Evolutionary conservation across 2,113 vertebrate genomes (phyloP), one percentile per base, ranked within the genome.

Genomic region (Lota lota): DNA sequence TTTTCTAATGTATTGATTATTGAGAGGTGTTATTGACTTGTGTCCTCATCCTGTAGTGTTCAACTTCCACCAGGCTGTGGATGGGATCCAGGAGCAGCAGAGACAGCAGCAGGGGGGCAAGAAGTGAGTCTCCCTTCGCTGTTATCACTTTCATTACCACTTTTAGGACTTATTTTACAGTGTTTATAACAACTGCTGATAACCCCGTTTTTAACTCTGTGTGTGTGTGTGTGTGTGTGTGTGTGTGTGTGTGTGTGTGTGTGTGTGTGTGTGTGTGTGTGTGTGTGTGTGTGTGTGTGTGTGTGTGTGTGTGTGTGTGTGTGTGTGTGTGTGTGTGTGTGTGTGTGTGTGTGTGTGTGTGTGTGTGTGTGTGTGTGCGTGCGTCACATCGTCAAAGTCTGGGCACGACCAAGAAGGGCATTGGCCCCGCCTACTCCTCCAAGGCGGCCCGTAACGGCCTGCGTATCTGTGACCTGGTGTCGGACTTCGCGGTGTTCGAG

Each of bases 361-460:
- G 10, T 47, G 40, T 14, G 5, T 19, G 5, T 53, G 36, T 16
- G 12, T 17, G 12, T 66, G 58, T 74, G 1, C 5, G 64, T 47
- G 51, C 70, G 61, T 71, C 17, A 63, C 57, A 69, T 16, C 53
- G 40, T 11, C 78, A 17, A 80, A 94, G 93, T 84, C 83, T 94
- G 69, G 93, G 93, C 63, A 94, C 93, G 0, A 94, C 93, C 8
- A 93, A 92, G 73, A 94, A 94, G 68, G 93, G 93, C 0, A 94
- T 94, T 3, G 93, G 93, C 0, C 93, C 93, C 0, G 93, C 92
- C 12, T 94, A 94, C 76, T 92, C 93, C n/a, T 93, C 93, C 22
- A 94, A 94, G 83, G 93, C 93, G 0, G 92, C 93, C 28, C 91
- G 92, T 0, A 94, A 92, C 1, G 92, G 93, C 3, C 83, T 94